Percentiles rank a stretch among this genome's conserved stretches.
phyloP scores from a whole-genome alignment of 1,140 invertebrate genomes.

The Bursaphelenchus mucronatus region DNA sequence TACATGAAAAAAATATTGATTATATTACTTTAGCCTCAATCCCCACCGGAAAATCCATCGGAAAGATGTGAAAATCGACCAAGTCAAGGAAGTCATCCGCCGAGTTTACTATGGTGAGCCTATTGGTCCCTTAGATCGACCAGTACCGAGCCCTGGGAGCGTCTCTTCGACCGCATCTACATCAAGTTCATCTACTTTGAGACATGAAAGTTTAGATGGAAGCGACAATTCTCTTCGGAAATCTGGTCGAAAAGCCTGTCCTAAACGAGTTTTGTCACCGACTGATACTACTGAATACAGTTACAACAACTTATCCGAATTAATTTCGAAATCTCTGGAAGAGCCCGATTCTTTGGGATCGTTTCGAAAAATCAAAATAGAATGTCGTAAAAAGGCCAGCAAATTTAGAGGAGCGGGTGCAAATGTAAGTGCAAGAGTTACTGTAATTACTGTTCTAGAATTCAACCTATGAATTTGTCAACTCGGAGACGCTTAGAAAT shows the following conservation, averaged over 20 bases:
- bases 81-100: slow-evolving; percentile 1
- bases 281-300: no score
- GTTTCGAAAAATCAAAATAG: not conserved
- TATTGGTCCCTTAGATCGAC: not conserved
- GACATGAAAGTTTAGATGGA: no score
- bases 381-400: not conserved
- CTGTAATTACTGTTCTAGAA: slow-evolving; percentile 3
- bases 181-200: no score
- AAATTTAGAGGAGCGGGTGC: not conserved
- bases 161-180: no score
- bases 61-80: slow-evolving; percentile 14
- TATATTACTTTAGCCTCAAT: slow-evolving; percentile 3
- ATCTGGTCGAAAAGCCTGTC: no score
- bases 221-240: no score
- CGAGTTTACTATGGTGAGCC: not conserved
- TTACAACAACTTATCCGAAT: no score
- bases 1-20: not conserved
- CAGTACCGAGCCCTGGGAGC: not conserved
- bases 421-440: not conserved
- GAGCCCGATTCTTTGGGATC: slow-evolving; percentile 1
- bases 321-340: slow-evolving; percentile 5
- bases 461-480: not conserved
- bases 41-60: slow-evolving; percentile 8
- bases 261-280: no score
- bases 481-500: not conserved